phyloP scores from a whole-genome alignment of 2,797 vertebrate species.

The Hypotaenidia philippensis region DNA sequence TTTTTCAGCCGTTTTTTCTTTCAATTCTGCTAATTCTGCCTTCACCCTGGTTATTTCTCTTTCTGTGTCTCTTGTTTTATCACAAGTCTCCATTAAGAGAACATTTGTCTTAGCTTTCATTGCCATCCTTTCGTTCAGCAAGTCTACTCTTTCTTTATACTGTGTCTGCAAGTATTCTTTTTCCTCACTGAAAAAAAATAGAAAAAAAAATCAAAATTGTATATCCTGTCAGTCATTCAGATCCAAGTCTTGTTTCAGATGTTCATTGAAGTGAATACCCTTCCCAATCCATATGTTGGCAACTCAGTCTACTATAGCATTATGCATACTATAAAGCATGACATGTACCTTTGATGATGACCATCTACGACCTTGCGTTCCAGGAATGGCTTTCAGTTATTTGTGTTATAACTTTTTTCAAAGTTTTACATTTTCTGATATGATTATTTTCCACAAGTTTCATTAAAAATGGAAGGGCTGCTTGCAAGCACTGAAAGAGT shows the following conservation, averaged over 20 bases:
- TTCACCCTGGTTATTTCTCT: constrained; percentile 9
- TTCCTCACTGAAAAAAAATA: constrained; percentile 55
- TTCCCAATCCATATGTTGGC: neutral
- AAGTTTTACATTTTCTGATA: neutral
- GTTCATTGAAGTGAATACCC: neutral
- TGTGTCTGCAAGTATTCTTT: constrained; percentile 23
- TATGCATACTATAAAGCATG: too few species aligned
- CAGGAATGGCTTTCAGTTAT: neutral
- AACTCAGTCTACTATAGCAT: neutral
- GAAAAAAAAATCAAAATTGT: neutral
- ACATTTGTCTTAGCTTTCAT: constrained; percentile 67
- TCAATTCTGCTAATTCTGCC: neutral
- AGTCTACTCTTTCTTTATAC: constrained; percentile 52
- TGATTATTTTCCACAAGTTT: neutral
- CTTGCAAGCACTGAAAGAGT: neutral
- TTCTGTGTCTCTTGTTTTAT: constrained; percentile 60
- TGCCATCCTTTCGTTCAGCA: constrained; percentile 78
- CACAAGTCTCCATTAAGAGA: constrained; percentile 69
- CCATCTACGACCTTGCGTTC: neutral
- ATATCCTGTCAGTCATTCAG: neutral
- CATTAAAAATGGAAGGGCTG: neutral
- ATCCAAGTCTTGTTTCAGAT: neutral
- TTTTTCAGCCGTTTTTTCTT: constrained; percentile 60
- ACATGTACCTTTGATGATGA: neutral
- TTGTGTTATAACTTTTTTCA: neutral